Base-by-base conservation (phyloP, 2,888 invertebrate species). In the Agonopterix arenella region DNA sequence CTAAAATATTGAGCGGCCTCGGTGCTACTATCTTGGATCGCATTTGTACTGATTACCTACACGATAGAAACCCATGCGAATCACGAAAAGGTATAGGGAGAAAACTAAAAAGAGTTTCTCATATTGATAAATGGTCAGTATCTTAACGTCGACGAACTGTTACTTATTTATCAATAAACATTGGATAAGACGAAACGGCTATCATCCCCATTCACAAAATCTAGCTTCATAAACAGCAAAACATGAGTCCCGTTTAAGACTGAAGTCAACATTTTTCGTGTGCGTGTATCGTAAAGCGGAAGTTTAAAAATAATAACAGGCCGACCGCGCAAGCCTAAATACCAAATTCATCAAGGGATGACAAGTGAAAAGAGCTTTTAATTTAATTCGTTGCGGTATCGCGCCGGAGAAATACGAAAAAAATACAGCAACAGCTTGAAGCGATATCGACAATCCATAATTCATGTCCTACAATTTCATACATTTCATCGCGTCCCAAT, bases 391-490 rank as follows among this genome's bases (percentile, higher is more conserved):
- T 79, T 86, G 88, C 80, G 88, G 89, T 84, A 80, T 81, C 79
- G 80, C 79, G 80, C 79, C 77, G 64, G 80, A 79, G 80, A 64
- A 81, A 80, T 75, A 80, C 73, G 76, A 82, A 85, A 88, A 86
- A 88, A 84, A 84, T 71, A 84, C 75, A 82, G 84, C 81, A 85
- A 88, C 89, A 89, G 89, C 89, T 89, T 88, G 86, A 74, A 85
- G 86, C 88, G 83, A 83, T 88, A 89, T 89, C 89, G 89, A 88
- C 88, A 89, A 89, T 89, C 86, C 86, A 89, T 89, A 88, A 89
- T 89, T 89, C 88, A 89, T 89, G 89, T 86, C 84, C 78, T 78
- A 88, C 88, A 89, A 86, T 89, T 88, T 88, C 84, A 89, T 89
- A 88, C 80, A 74, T 78, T 76, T 77, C 70, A 61, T 68, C 68